Evolutionary conservation across 2,888 invertebrate genomes (phyloP).

Genomic region (Cheilosia pagana): DNA sequence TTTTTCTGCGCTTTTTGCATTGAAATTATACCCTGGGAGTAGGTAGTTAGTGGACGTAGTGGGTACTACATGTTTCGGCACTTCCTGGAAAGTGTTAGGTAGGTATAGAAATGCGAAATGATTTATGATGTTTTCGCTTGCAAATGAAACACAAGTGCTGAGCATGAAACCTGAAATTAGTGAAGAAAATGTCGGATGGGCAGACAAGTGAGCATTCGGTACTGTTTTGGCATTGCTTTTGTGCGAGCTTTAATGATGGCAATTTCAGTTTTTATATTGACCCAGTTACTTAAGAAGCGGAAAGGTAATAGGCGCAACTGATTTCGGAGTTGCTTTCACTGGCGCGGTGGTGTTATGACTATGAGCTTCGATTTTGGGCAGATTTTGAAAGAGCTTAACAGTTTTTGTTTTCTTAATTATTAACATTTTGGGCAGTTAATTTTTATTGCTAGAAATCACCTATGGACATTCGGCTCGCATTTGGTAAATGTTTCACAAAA

Average conservation of each 20-base stretch:
- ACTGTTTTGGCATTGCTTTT: not conserved
- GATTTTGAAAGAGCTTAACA: too few relatives aligned
- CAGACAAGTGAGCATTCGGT: not conserved
- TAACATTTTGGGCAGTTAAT: too few relatives aligned
- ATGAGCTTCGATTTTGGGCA: too few relatives aligned
- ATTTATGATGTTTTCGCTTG: not conserved
- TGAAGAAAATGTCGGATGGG: not conserved
- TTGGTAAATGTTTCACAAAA: too few relatives aligned
- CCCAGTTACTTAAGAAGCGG: not conserved
- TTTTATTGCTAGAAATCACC: too few relatives aligned
- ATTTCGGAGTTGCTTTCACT: too few relatives aligned
- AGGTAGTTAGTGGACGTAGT: not conserved
- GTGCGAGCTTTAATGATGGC: not conserved
- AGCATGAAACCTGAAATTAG: not conserved
- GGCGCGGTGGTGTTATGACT: too few relatives aligned
- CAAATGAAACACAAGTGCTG: not conserved
- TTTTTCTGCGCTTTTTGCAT: not conserved
- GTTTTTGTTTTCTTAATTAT: too few relatives aligned
- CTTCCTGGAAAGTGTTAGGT: constrained; percentile 3
- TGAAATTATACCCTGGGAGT: not conserved
- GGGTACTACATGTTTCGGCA: constrained; percentile 5
- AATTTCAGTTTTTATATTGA: not conserved
- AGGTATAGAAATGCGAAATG: constrained; percentile 1
- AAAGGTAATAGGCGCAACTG: too few relatives aligned
- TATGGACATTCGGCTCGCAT: too few relatives aligned